Evolutionary conservation across 2,113 vertebrate genomes (phyloP).

Genomic region (Pampusana beccarii): DNA sequence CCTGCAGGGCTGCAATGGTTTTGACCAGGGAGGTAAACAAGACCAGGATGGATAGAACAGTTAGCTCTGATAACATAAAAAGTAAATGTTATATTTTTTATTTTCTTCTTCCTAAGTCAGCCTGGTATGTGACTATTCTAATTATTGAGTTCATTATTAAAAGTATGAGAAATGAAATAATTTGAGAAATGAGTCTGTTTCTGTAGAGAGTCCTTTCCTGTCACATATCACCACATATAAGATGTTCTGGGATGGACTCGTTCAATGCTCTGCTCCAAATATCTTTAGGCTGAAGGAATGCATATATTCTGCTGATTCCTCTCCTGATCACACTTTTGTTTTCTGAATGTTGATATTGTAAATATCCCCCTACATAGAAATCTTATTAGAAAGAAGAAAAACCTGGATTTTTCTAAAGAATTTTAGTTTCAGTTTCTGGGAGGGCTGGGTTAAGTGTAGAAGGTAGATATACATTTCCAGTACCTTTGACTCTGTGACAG

Average conservation of each 20-base stretch:
- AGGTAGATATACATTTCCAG: not conserved
- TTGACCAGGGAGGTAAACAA: not conserved
- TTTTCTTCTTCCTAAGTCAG: accelerated
- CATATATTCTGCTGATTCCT: accelerated
- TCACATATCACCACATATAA: accelerated
- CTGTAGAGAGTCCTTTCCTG: not conserved
- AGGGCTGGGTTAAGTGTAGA: not conserved
- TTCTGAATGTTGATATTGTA: not conserved
- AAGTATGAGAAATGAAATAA: not conserved
- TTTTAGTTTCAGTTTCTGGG: not conserved
- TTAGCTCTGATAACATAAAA: not conserved
- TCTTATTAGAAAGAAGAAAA: not conserved
- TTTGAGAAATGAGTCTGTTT: not conserved
- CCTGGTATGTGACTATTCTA: not conserved
- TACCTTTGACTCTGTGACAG: not conserved
- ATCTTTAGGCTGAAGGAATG: not conserved
- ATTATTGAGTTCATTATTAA: not conserved
- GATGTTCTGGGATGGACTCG: not conserved
- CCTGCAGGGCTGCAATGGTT: accelerated
- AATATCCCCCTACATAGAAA: not conserved
- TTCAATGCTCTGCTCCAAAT: not conserved
- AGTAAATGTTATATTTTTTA: accelerated
- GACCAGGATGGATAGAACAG: not conserved
- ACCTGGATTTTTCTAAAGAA: not conserved
- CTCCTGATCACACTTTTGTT: accelerated